Percentiles rank a stretch among this genome's conserved stretches.
Evolutionary conservation across 2,113 vertebrate species (phyloP).

Genomic region (Loxodonta africana): DNA sequence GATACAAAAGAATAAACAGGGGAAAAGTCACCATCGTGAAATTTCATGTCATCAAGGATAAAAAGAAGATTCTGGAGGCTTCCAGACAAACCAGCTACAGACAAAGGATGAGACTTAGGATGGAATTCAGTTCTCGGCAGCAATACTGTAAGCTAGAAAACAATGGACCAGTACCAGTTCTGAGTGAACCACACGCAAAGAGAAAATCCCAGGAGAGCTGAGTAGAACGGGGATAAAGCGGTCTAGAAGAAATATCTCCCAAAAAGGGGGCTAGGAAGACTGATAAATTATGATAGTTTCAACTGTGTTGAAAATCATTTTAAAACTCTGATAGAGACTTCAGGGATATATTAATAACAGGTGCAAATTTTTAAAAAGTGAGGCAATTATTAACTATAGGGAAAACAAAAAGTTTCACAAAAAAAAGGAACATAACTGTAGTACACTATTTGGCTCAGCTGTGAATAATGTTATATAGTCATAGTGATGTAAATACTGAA

Average conservation of each 20-base stretch:
- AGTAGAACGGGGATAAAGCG: background rate
- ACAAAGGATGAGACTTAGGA: background rate
- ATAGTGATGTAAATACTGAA: background rate
- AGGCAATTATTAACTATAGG: background rate
- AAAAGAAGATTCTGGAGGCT: conserved; percentile 27
- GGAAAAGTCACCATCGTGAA: background rate
- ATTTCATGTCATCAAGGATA: background rate
- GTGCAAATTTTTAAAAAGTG: background rate
- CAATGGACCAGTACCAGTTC: background rate
- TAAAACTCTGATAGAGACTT: background rate
- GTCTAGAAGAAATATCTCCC: conserved; percentile 7
- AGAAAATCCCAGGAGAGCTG: background rate
- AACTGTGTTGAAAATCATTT: background rate
- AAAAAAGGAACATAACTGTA: background rate
- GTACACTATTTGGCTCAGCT: background rate
- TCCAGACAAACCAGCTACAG: conserved; percentile 18
- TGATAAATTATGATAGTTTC: background rate
- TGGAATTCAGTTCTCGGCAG: background rate
- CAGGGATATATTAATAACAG: conserved; percentile 26
- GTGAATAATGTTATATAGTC: background rate
- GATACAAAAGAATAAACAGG: background rate
- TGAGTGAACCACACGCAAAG: background rate
- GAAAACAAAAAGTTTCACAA: conserved; percentile 45
- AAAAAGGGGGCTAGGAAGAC: background rate
- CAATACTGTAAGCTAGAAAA: background rate